Base-by-base conservation (phyloP, 2,888 invertebrate genomes). In the Cacoxenus indagator region DNA sequence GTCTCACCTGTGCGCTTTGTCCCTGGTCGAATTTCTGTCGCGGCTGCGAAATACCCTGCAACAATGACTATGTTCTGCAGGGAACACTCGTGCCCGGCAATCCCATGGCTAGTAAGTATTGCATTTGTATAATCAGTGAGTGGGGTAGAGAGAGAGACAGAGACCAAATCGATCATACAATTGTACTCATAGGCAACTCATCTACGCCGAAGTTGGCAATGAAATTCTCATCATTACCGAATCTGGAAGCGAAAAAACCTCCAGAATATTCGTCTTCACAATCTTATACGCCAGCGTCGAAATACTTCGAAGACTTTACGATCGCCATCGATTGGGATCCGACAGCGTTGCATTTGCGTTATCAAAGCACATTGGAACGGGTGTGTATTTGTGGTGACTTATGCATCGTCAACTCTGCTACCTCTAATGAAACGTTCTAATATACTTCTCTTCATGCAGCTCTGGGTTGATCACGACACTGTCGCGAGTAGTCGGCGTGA, bases 271-370 rank as follows among this genome's bases (percentile, higher is more conserved):
- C 81, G 9, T 71, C 80, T 48, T 84, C 85, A 22, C 65, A 84
- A 26, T 84, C 84, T 19, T 80, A 77, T 61, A 78, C 77, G 17
- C 76, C 78, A 22, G 72, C 81, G 55, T 76, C 76, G 54, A 78
- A 76, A 74, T 75, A 79, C 68, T 84, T 90, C 80, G 88, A 91
- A 84, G 78, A 85, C 73, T 84, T 86, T 65, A 87, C 84, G 59
- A 90, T 97, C 75, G 96, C 96, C 73, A 93, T 97, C 72, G 97
- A 97, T 90, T 97, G 97, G 97, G 96, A 97, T 88, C 96, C 96
- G 70, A 96, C 96, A 0, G 96, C 97, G 57, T 90, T 97, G 78
- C 97, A 97, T 89, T 91, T 97, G 78, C 91, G 96, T 46, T 97
- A 96, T 89, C 95, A 95, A 88, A 91, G 92, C 78, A 92, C 93